Evolutionary conservation across 2,113 vertebrate species (phyloP), one percentile per base, ranked within the genome.

Genomic region (Hystrix cristata): DNA sequence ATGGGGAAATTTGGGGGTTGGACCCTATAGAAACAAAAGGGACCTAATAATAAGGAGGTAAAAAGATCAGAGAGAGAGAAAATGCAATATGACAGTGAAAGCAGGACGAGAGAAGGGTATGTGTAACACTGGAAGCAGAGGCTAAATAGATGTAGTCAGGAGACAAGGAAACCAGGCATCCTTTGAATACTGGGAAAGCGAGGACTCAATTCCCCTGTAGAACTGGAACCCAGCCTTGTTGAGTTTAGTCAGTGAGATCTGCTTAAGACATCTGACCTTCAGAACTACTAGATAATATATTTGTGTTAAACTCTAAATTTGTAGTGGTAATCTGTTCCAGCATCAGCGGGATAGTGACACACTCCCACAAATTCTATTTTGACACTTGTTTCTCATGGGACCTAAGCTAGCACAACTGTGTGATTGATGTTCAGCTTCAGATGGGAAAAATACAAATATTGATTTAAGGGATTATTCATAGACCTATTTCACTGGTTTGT

Each of bases 111-210:
- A 21, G 60, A 43, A 34, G 7, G 31, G 7, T 18, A 38, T 62
- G 27, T 3, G 25, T 2, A 15, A 7, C 0, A 0, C 0, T 43
- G 10, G 38, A 62, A 10, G 25, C 1, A 16, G 79, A 51, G 19
- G 2, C 15, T n/a, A 1, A 21, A 7, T 16, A 6, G 10, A 6
- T 62, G 11, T 5, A 67, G 7, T 1, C 6, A 12, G 67, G 5
- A 53, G 2, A 16, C 29, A 14, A 46, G 51, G 62, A 23, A n/a
- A 14, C 19, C 19, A 6, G 5, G 12, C 0, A n/a, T 8, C 34
- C 15, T 59, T 23, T 34, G 16, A 34, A 38, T 34, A 57, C 5
- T 21, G 59, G 1, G 34, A 74, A 62, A 25, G 10, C 7, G 23
- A 51, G 48, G 31, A n/a, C 2, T 15, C 13, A 12, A 5, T 76